These are phyloP conservation scores for Somateria mollissima DNA, from an alignment of 2,797 vertebrate genomes.

Conservation along the genomic window DNA sequence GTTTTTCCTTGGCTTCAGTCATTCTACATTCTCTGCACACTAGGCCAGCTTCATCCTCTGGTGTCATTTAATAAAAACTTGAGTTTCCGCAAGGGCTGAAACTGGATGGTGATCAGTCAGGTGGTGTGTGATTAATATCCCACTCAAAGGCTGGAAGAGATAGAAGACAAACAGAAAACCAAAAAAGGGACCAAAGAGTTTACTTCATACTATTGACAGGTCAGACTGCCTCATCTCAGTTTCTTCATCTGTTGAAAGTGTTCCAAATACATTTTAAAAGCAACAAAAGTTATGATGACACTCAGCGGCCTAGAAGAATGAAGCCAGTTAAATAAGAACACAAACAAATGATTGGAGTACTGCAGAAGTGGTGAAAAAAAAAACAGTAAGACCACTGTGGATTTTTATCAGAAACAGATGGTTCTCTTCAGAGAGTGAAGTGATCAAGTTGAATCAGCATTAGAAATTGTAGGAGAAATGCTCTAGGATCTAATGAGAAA, in stretches of 20 bases:
- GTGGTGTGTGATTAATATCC: not conserved
- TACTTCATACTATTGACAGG: not conserved
- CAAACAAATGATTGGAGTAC: not conserved
- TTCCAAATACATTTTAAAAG: not conserved
- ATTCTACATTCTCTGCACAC: not conserved
- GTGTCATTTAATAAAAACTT: not conserved
- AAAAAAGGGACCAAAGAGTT: not conserved
- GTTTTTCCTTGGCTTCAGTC: not conserved
- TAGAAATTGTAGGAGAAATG: not conserved
- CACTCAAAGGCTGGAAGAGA: not conserved
- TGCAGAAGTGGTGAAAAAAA: constrained; percentile 24
- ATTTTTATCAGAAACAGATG: constrained; percentile 1
- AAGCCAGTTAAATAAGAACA: not conserved
- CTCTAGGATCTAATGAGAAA: not conserved
- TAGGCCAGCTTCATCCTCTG: not conserved
- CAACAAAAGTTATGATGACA: not conserved
- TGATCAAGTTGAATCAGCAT: not conserved
- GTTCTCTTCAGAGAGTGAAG: not conserved
- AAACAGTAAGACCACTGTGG: not conserved
- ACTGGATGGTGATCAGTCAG: not conserved
- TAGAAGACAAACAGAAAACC: not conserved
- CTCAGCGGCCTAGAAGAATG: not conserved
- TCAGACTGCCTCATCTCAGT: not conserved
- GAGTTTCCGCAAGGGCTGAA: not conserved
- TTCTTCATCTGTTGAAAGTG: not conserved